Conservation (phyloP, 1,140 invertebrate genomes). For the Gonatopus flavifemur region DNA sequence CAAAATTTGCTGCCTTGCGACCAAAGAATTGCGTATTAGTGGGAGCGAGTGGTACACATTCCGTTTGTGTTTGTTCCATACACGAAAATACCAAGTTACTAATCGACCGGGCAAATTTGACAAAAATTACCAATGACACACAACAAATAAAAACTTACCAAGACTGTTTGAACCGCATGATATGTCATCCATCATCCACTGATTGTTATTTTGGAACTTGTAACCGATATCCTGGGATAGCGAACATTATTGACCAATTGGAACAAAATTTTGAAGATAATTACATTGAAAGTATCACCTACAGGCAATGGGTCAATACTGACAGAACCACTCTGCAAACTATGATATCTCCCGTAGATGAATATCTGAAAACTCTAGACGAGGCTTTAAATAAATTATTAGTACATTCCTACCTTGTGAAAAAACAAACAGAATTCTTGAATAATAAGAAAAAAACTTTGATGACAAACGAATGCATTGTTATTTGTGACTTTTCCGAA, state of each 20-base stretch:
- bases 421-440: slow-evolving; percentile 18
- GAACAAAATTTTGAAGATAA: too few relatives aligned
- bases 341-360: neutral
- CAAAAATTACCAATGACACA: slow-evolving; percentile 10
- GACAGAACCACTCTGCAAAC: slow-evolving; percentile 3
- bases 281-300: neutral
- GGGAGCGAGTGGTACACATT: too few relatives aligned
- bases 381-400: neutral
- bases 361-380: neutral
- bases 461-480: too few relatives aligned
- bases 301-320: neutral
- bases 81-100: slow-evolving; percentile 31
- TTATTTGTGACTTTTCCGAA: too few relatives aligned
- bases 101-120: slow-evolving; percentile 15
- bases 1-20: slow-evolving; percentile 22
- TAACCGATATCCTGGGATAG: slow-evolving; percentile 3
- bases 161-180: slow-evolving; percentile 14
- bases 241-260: too few relatives aligned
- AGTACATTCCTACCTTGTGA: slow-evolving; percentile 21
- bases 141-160: slow-evolving; percentile 8
- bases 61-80: slow-evolving; percentile 19
- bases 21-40: slow-evolving; percentile 27
- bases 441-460: slow-evolving; percentile 13
- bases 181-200: slow-evolving; percentile 12
- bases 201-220: slow-evolving; percentile 16